Conservation (phyloP, 2,888 invertebrate genomes). For the Acrobasis repandana region DNA sequence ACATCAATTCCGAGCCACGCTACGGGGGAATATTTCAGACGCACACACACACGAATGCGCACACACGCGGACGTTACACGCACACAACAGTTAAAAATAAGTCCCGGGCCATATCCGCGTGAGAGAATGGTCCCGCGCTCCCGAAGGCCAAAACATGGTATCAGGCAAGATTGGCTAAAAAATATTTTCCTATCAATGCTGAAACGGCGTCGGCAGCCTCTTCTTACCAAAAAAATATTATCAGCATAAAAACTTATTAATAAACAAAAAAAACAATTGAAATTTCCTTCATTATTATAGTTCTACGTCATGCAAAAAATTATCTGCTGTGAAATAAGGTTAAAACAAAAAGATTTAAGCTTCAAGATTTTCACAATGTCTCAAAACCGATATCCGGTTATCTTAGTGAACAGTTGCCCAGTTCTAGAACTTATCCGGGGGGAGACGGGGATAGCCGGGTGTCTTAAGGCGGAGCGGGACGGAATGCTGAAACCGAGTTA, state of each 20-base stretch:
- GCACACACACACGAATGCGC: slow-evolving; percentile 65
- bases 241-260: too few relatives aligned
- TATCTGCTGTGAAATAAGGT: background rate
- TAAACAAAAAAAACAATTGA: too few relatives aligned
- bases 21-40: slow-evolving; percentile 78
- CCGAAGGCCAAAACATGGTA: slow-evolving; percentile 43
- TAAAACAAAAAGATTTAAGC: background rate
- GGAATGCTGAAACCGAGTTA: slow-evolving; percentile 74
- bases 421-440: slow-evolving; percentile 75
- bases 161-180: slow-evolving; percentile 34
- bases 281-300: too few relatives aligned
- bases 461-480: slow-evolving; percentile 80
- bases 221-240: too few relatives aligned
- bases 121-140: slow-evolving; percentile 66
- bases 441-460: slow-evolving; percentile 71
- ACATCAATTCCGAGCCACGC: slow-evolving; percentile 76
- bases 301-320: too few relatives aligned
- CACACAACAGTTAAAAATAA: slow-evolving; percentile 78
- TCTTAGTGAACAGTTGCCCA: slow-evolving; percentile 55
- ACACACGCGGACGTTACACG: slow-evolving; percentile 54
- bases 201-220: background rate
- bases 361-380: slow-evolving; percentile 25
- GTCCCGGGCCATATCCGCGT: slow-evolving; percentile 74
- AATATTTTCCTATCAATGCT: background rate
- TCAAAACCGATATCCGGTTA: slow-evolving; percentile 51